Base-by-base conservation (phyloP, 2,113 vertebrate species). In the Coptodon rendalli region DNA sequence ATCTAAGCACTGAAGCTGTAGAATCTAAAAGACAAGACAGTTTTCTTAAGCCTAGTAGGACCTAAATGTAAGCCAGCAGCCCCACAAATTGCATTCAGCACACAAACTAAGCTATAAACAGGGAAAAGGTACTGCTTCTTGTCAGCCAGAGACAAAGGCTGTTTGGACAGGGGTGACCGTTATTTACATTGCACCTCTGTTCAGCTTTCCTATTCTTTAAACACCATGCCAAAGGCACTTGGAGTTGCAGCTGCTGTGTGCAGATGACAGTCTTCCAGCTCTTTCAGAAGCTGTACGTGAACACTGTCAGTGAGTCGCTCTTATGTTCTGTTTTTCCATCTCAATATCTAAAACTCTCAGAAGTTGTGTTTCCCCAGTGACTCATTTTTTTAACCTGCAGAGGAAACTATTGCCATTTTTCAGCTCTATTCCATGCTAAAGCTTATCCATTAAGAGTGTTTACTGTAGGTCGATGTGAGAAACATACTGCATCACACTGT, bases 51-150 rank as follows among this genome's bases (percentile, higher is more conserved):
- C 9, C 78, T 73, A 68, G 82, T 87, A 71, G 57, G 52, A 38
- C 56, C 43, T 80, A 59, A 85, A 86, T 80, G 61, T 84, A 50
- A 86, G 79, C 57, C 84, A 57, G 36, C 52, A 27, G 59, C 31
- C 24, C 7, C n/a, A 61, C 76, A 90, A 85, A 89, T 89, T 86
- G 56, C 76, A 90, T 86, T 89, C 80, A 92, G 24, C 43, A 19
- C 79, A 86, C 43, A 7, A 29, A 80, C 50, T 22, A 6, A 34
- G 22, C 82, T 87, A 38, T 82, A 89, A 95, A 91, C 93, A 83
- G 31, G 9, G 22, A 90, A 91, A 92, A 95, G 85, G 87, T 91
- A 90, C 66, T 81, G 78, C 87, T 91, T 96, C 91, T 92, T 93
- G 89, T 80, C 83, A 86, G 54, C 34, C 66, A 10, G 14, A 91